Base-by-base conservation (phyloP, 2,888 invertebrate species). In the Ophion ellenae region DNA sequence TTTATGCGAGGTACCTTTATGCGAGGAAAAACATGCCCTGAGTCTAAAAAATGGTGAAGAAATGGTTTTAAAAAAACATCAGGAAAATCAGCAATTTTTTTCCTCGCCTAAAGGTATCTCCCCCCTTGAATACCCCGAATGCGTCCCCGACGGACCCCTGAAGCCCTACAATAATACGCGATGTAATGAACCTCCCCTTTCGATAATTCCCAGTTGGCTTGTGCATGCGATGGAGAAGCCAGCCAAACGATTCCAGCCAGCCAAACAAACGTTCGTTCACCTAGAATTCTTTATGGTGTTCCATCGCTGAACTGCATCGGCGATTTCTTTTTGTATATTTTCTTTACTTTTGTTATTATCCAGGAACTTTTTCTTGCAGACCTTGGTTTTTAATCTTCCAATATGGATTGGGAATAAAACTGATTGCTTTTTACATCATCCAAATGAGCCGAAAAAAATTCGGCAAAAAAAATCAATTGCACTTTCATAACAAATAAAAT, bases 161-260 rank as follows among this genome's bases (percentile, higher is more conserved):
- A 90, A 90, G 89, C 91, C 91, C 75, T 86, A 88, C 91, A 90
- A 90, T 90, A 86, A 88, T 85, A 84, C 73, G 77, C 71, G 77
- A 85, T 87, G 89, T 88, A 88, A 86, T 85, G 85, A 80, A 84
- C 73, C 76, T 64, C 64, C 85, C 83, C 73, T 74, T 77, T 85
- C 76, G 84, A 71, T 90, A 88, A 90, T 89, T 89, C 84, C 86
- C 53, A 83, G 83, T 40, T 63, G 86, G 81, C 53, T 53, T 17
- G 36, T 71, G 87, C 88, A 87, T 86, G 86, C 89, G 86, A 89
- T 80, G 84, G 53, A 67, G 91, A 91, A 91, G 91, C 91, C 91
- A 89, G 86, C 81, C 67, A 85, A 87, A 36, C 45, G 45, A 64
- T 67, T 77, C 67, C 73, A 59, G n/a, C 77, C 64, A 73, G 73